phyloP scores from a whole-genome alignment of 2,888 invertebrate species.

The Buathra laborator region DNA sequence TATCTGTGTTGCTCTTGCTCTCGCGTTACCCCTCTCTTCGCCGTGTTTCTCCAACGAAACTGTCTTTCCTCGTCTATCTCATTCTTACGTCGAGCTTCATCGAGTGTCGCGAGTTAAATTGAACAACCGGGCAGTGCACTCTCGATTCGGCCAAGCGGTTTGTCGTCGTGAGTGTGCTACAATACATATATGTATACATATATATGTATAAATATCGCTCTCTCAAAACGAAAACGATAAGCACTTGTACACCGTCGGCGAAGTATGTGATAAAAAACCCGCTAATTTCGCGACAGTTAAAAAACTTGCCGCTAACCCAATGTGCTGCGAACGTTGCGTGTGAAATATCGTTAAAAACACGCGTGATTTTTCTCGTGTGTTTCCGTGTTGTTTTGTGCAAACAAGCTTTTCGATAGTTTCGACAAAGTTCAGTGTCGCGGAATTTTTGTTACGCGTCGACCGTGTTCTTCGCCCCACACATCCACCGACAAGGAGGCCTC shows the following conservation, averaged over 20 bases:
- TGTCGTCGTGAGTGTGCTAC: constrained; percentile 16
- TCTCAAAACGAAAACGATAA: constrained; percentile 6
- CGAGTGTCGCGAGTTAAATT: constrained; percentile 73
- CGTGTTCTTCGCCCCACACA: constrained; percentile 21
- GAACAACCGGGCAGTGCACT: constrained; percentile 78
- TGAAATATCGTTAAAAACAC: background rate
- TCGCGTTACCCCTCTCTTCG: background rate
- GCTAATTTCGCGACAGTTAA: background rate
- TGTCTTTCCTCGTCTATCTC: constrained; percentile 9
- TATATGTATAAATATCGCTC: too few species aligned
- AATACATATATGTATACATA: too few species aligned
- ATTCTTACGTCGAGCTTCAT: constrained; percentile 27
- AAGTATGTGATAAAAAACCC: background rate
- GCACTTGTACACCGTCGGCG: too few species aligned
- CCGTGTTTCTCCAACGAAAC: background rate
- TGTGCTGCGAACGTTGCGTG: background rate
- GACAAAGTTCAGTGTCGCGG: constrained; percentile 37
- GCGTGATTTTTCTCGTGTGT: background rate
- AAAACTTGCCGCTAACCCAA: background rate
- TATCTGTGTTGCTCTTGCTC: constrained; percentile 38
- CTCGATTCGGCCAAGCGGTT: constrained; percentile 67
- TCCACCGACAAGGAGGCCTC: background rate
- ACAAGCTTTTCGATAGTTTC: background rate
- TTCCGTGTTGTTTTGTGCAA: background rate
- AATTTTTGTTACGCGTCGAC: constrained; percentile 43